Base-by-base conservation (phyloP, 2,113 vertebrate genomes). In the Melanotaenia duboulayi region DNA sequence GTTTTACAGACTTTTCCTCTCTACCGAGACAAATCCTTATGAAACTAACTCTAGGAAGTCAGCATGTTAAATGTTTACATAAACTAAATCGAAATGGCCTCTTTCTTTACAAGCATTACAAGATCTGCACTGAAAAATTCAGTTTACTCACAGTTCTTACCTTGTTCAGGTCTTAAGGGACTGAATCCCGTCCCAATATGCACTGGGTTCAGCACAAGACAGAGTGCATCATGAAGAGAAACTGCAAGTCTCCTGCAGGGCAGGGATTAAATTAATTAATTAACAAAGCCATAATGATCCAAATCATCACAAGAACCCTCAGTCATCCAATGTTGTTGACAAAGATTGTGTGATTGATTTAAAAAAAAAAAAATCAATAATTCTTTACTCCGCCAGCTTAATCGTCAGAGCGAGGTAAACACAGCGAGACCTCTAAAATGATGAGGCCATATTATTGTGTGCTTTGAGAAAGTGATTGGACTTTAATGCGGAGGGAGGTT, bases 381-480 rank as follows among this genome's bases (percentile, higher is more conserved):
- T 60, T 19, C 50, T 32, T 1, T 57, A 55, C 20, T 37, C 28
- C 32, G 19, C 28, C 72, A 20, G 54, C 32, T 11, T 24, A 74
- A 22, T 28, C 61, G 68, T 67, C 69, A 70, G 72, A 75, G 77
- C 63, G 28, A 1, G 56, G 59, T 78, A 75, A 83, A 80, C 81
- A 67, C 71, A 40, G 57, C 12, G 49, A 51, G 51, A 65, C 60
- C 76, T 46, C 62, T 48, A 65, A 71, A 61, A 75, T 60, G 72
- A 84, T 56, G 75, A 73, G 67, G 55, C 61, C 75, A 62, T 82
- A 69, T 85, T 55, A 85, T 65, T 40, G 35, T 70, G 78, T 56
- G 72, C 80, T 85, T 82, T 78, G 66, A 84, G 58, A 51, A 80
- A 73, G 62, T 62, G 76, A 87, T 78, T 80, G 68, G 55, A 32